Percentiles rank a stretch among this genome's conserved stretches.
These are phyloP conservation scores for Loripinus fragilis DNA, from an alignment of 2,888 invertebrate species.

Conservation along the genomic window DNA sequence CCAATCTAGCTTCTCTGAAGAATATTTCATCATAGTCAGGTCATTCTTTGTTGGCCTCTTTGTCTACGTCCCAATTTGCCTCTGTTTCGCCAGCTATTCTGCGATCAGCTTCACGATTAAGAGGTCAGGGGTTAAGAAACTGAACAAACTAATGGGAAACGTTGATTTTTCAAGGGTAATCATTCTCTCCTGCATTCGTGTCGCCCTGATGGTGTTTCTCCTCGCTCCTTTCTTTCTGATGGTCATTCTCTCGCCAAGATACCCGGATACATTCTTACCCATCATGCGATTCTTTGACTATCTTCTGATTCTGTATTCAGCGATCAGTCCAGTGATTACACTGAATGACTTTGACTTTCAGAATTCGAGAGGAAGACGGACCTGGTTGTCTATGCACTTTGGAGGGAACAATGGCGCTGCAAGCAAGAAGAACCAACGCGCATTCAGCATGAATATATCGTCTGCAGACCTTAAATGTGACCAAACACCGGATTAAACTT, in stretches of 20 bases:
- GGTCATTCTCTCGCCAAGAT: not conserved
- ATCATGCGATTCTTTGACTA: not conserved
- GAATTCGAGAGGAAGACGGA: not conserved
- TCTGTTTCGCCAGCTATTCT: not conserved
- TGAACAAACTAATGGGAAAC: not conserved
- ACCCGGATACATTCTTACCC: not conserved
- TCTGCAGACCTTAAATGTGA: not conserved
- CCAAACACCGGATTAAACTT: not conserved
- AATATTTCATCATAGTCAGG: not conserved
- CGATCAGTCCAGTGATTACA: not conserved
- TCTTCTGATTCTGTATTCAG: not conserved
- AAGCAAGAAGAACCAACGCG: not conserved
- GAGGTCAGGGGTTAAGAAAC: not conserved
- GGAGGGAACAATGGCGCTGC: not conserved
- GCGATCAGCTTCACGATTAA: not conserved
- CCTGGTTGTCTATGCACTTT: not conserved
- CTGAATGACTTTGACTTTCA: not conserved
- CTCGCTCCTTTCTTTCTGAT: not conserved
- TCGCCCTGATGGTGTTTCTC: not conserved
- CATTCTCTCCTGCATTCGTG: not conserved
- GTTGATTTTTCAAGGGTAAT: not conserved
- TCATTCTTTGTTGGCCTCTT: not conserved
- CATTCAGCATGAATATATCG: not conserved
- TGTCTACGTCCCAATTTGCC: not conserved
- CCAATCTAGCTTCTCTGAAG: not conserved